Evolutionary conservation across 2,888 invertebrate species (phyloP).

Genomic region (Zhengitettix transpicula): DNA sequence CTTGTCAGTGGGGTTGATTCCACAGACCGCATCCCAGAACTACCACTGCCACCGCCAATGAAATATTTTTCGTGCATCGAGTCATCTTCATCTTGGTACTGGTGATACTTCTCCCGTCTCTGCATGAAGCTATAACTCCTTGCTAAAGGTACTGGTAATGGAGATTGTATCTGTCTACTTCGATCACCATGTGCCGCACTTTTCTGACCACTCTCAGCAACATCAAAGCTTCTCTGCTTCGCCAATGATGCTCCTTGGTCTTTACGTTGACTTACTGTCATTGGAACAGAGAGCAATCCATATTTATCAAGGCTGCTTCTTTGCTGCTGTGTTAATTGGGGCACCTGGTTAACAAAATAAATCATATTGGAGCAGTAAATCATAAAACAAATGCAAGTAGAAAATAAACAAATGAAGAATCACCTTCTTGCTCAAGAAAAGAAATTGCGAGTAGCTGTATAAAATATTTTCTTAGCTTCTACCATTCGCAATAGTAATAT

Average conservation of each 20-base stretch:
- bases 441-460: no score
- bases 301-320: slow-evolving; percentile 13
- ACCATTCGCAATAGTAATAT: no score
- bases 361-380: background rate
- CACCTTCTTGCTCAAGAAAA: no score
- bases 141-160: slow-evolving; percentile 26
- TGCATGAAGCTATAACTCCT: slow-evolving; percentile 42
- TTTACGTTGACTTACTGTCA: background rate
- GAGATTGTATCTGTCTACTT: slow-evolving; percentile 18
- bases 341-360: slow-evolving; percentile 3
- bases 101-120: slow-evolving; percentile 16
- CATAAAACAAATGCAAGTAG: background rate
- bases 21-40: slow-evolving; percentile 32
- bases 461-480: no score
- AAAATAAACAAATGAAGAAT: no score
- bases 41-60: slow-evolving; percentile 17
- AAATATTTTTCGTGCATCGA: slow-evolving; percentile 71
- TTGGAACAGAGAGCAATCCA: slow-evolving; percentile 10
- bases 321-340: slow-evolving; percentile 7
- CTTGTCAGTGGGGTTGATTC: slow-evolving; percentile 42
- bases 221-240: slow-evolving; percentile 35
- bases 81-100: slow-evolving; percentile 40
- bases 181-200: slow-evolving; percentile 14
- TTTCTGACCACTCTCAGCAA: slow-evolving; percentile 19
- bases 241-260: slow-evolving; percentile 16